Percentiles rank a stretch among this genome's conserved stretches.
phyloP scores from a whole-genome alignment of 37 sponge, comb jelly and placozoan species.

The Chondrosia reniformis region DNA sequence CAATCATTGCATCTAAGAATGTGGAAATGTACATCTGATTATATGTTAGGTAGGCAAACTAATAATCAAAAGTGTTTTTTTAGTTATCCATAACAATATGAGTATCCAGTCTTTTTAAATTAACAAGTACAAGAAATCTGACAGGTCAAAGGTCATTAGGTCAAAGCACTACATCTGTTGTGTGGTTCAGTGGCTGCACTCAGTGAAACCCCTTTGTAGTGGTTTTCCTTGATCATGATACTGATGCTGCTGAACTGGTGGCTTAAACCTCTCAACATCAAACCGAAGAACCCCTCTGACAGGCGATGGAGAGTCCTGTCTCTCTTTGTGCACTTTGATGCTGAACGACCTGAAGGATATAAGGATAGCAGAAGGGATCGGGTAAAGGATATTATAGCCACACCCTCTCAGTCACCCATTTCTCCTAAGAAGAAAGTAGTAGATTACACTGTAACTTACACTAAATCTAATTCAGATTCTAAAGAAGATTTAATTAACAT shows the following conservation, averaged over 20 bases:
- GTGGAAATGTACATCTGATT: not conserved
- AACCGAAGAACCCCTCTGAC: not conserved
- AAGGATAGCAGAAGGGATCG: not conserved
- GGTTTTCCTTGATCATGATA: slow-evolving; percentile 39
- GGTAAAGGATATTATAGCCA: no score
- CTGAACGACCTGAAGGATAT: slow-evolving; percentile 13
- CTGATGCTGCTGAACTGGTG: slow-evolving; percentile 69
- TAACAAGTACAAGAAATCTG: not conserved
- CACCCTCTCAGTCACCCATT: no score
- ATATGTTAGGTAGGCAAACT: not conserved
- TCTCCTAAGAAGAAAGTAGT: no score
- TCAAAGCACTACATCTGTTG: no score
- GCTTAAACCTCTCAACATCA: slow-evolving; percentile 38
- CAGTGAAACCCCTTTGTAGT: slow-evolving; percentile 35
- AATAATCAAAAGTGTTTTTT: no score
- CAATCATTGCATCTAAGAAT: not conserved
- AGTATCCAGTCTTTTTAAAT: no score
- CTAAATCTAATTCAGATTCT: no score
- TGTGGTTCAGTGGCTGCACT: no score
- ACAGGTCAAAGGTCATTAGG: not conserved
- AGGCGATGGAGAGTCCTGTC: not conserved
- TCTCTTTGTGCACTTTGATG: slow-evolving; percentile 7
- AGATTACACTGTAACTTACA: no score
- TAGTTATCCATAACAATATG: no score
- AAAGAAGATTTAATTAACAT: no score